Evolutionary conservation across 2,888 invertebrate genomes (phyloP), one percentile per base, ranked within the genome.

Genomic region (Tenodera sinensis): DNA sequence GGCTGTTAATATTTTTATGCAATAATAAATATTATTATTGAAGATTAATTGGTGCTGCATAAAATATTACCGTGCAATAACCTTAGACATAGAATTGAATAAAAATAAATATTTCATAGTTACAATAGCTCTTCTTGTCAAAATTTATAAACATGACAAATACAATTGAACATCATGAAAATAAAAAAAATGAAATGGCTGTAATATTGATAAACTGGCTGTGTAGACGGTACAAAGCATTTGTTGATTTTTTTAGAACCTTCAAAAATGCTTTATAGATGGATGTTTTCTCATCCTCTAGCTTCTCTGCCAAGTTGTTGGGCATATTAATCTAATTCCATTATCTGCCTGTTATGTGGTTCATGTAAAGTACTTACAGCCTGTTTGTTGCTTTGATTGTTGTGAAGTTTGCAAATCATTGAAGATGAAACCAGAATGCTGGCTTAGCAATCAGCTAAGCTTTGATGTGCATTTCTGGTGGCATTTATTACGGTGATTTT

Each of bases 391-490:
- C 83, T 71, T 83, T 85, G 82, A 85, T 12, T 27, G 54, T 83
- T 81, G 14, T 81, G 86, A 27, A 42, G 85, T 27, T 28, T 71
- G 86, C 28, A 25, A 71, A 71, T 71, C 4, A 20, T 71, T 71
- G 54, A 71, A 20, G 42, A 25, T 34, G 3, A 87, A 85, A 42
- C 83, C 89, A 34, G 86, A 89, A 83, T 86, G 89, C 89, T 86
- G 86, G 89, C 89, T 89, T 89, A 83, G 89, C 71, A 34, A 25
- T 30, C n/a, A 15, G 82, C 86, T 83, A 89, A 89, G 89, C 83
- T 86, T 83, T 28, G 28, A 89, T 83, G 83, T 86, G 89, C 89
- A 89, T 30, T 89, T 86, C 89, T 83, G 89, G 86, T 86, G 25
- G 34, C 81, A 83, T 54, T 47, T 54, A 28, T n/a, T 47, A 12